These are phyloP conservation scores for Pelecanoides urinatrix DNA, from an alignment of 2,113 vertebrate species.

Conservation along the genomic window DNA sequence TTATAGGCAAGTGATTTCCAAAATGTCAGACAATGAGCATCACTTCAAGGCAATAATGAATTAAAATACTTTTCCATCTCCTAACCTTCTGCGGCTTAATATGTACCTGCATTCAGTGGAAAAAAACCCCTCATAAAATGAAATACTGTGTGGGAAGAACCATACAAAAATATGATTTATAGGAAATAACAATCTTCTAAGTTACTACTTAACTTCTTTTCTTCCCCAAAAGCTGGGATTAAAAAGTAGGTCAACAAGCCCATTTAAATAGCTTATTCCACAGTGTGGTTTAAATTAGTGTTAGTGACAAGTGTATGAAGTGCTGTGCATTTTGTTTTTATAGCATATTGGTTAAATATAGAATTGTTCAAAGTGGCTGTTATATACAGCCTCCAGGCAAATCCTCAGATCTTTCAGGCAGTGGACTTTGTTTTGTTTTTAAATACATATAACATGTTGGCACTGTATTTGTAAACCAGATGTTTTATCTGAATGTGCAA, in stretches of 20 bases:
- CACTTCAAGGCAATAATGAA: background rate
- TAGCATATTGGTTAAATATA: constrained; percentile 53
- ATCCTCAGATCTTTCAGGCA: constrained; percentile 19
- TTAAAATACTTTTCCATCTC: constrained; percentile 25
- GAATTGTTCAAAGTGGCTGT: constrained; percentile 46
- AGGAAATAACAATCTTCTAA: constrained; percentile 50
- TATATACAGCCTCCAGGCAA: constrained; percentile 2
- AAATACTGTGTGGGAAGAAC: constrained; percentile 4
- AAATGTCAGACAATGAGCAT: constrained; percentile 16
- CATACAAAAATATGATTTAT: constrained; percentile 51
- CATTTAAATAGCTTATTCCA: constrained; percentile 63
- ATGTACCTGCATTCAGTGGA: background rate
- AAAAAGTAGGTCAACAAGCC: constrained; percentile 66
- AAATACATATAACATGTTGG: background rate
- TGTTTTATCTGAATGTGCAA: background rate
- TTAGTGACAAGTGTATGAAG: constrained; percentile 44
- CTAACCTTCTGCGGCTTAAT: constrained; percentile 9
- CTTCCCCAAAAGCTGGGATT: constrained; percentile 21
- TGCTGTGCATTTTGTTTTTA: constrained; percentile 15
- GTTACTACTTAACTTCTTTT: constrained; percentile 41
- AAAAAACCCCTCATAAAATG: constrained; percentile 4
- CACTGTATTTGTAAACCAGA: background rate
- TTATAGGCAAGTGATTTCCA: constrained; percentile 15
- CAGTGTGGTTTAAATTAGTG: constrained; percentile 45
- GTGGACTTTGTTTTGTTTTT: background rate